phyloP scores from a whole-genome alignment of 1,140 invertebrate species.

The Nebria ingens region DNA sequence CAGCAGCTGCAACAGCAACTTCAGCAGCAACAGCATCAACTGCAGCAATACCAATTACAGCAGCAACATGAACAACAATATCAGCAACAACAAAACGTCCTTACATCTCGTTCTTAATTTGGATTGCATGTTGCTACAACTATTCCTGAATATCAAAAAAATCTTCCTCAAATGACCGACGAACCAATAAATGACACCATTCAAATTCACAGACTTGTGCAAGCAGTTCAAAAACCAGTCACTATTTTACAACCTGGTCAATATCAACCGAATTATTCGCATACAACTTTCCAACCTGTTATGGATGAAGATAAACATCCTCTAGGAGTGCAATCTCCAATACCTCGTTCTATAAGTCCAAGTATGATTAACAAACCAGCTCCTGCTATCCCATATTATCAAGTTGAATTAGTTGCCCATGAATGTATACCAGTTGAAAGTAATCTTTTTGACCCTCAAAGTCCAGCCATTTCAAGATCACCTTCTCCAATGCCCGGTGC shows the following conservation, averaged over 20 bases:
- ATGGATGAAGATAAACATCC: conserved; percentile 37
- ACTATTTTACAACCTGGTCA: neutral
- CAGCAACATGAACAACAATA: neutral
- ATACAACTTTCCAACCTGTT: conserved; percentile 46
- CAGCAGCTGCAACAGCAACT: neutral
- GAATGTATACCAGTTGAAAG: conserved; percentile 43
- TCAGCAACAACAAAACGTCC: neutral
- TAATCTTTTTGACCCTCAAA: conserved; percentile 43
- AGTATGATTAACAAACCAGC: conserved; percentile 54
- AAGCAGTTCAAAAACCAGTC: conserved; percentile 27
- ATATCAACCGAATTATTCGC: neutral
- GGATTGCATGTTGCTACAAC: conserved; percentile 26
- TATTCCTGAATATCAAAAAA: conserved; percentile 49
- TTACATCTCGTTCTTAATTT: conserved; percentile 16
- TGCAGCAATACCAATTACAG: neutral
- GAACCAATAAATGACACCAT: no score
- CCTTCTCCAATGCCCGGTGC: conserved; percentile 37
- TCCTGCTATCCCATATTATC: conserved; percentile 52
- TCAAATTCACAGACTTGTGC: conserved; percentile 40
- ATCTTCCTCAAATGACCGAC: conserved; percentile 34
- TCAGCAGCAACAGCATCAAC: neutral
- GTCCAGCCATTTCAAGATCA: conserved; percentile 43
- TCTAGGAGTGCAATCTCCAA: conserved; percentile 16
- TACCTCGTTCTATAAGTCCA: conserved; percentile 42
- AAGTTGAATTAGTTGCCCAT: conserved; percentile 50